These are phyloP conservation scores for Carassius auratus DNA, from an alignment of 2,113 vertebrate species.

Conservation along the genomic window DNA sequence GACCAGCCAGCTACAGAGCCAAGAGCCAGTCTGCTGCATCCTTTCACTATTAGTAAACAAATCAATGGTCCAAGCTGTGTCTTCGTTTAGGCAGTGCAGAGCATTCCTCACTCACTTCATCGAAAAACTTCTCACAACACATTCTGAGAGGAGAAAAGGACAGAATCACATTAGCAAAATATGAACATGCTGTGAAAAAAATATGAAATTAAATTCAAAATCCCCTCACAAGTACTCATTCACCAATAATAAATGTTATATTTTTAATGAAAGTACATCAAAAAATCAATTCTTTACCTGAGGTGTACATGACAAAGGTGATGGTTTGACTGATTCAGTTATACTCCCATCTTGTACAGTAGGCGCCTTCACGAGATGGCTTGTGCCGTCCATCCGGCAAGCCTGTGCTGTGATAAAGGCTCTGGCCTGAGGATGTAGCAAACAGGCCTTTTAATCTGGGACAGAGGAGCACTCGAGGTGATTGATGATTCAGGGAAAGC, in stretches of 20 bases:
- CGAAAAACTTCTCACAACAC: slow-evolving; percentile 44
- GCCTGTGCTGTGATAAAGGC: slow-evolving; percentile 48
- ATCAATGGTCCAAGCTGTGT: slow-evolving; percentile 78
- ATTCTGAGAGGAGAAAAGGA: background rate
- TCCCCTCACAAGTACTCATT: background rate
- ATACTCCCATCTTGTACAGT: background rate
- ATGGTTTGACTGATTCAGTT: slow-evolving; percentile 3
- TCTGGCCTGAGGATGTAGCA: slow-evolving; percentile 60
- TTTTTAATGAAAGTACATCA: background rate
- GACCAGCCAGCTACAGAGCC: slow-evolving; percentile 72
- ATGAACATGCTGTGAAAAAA: slow-evolving; percentile 9
- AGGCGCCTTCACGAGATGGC: background rate
- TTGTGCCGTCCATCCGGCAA: background rate
- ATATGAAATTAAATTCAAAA: background rate
- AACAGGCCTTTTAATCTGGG: slow-evolving; percentile 62
- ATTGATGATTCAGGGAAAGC: slow-evolving; percentile 63
- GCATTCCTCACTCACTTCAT: slow-evolving; percentile 68
- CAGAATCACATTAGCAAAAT: background rate
- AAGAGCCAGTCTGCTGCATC: slow-evolving; percentile 76
- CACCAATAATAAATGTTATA: background rate
- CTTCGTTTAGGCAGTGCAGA: slow-evolving; percentile 69
- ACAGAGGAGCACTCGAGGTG: slow-evolving; percentile 50
- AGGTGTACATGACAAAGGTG: background rate
- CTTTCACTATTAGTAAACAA: slow-evolving; percentile 82
- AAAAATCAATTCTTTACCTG: background rate